These are phyloP conservation scores for Meda fulgida DNA, from an alignment of 2,797 vertebrate genomes.

Conservation along the genomic window DNA sequence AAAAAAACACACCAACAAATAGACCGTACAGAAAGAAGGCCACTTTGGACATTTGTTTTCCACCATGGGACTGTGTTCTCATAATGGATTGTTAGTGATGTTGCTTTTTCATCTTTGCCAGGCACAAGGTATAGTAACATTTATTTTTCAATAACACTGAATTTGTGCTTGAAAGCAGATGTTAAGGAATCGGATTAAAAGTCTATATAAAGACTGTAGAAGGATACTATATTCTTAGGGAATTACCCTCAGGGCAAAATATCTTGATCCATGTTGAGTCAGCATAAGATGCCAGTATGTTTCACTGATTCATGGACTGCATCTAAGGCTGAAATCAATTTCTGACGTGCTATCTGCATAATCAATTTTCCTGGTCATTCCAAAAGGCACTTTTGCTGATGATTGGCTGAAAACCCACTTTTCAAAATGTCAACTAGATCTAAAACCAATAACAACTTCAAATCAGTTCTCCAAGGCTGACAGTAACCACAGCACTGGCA, in stretches of 20 bases:
- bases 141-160: slow-evolving; percentile 10
- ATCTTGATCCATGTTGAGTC: slow-evolving; percentile 20
- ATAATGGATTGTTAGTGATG: slow-evolving; percentile 71
- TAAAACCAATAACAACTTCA: slow-evolving; percentile 46
- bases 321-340: slow-evolving; percentile 36
- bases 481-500: slow-evolving; percentile 24
- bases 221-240: slow-evolving; percentile 8
- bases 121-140: slow-evolving; percentile 72
- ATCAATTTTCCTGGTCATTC: slow-evolving; percentile 29
- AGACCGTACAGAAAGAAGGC: slow-evolving; percentile 8
- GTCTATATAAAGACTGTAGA: slow-evolving; percentile 39
- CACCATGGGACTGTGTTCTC: slow-evolving; percentile 71
- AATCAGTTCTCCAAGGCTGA: slow-evolving; percentile 30
- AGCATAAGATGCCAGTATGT: slow-evolving; percentile 27
- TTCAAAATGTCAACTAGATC: slow-evolving; percentile 36
- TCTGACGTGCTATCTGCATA: slow-evolving; percentile 29
- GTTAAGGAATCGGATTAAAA: not conserved
- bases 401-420: slow-evolving; percentile 26
- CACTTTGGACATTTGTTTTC: slow-evolving; percentile 49
- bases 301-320: slow-evolving; percentile 40
- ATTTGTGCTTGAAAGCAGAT: not conserved
- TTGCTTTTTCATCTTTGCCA: slow-evolving; percentile 69
- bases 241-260: slow-evolving; percentile 12
- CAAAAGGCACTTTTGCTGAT: slow-evolving; percentile 6
- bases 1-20: not conserved